These are phyloP conservation scores for Parochlus steinenii DNA, from an alignment of 2,888 invertebrate genomes.

Conservation along the genomic window DNA sequence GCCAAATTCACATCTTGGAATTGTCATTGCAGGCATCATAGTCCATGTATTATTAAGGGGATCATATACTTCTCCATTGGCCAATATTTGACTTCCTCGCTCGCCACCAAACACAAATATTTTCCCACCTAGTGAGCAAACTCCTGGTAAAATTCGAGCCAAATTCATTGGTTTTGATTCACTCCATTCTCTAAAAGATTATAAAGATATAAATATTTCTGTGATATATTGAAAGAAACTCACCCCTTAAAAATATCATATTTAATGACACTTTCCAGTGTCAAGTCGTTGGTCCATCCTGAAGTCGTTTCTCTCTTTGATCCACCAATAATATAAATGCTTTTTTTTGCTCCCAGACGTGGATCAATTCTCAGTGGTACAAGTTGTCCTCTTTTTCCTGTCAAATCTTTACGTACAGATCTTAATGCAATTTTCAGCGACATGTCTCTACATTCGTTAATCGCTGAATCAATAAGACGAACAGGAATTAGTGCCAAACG, in stretches of 20 bases:
- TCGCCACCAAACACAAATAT: slow-evolving; percentile 88
- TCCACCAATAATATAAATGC: slow-evolving; percentile 78
- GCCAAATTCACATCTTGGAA: slow-evolving; percentile 80
- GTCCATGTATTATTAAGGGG: slow-evolving; percentile 46
- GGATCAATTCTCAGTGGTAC: slow-evolving; percentile 63
- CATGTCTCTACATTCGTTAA: slow-evolving; percentile 61
- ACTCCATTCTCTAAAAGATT: slow-evolving; percentile 59
- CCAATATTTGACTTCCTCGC: slow-evolving; percentile 73
- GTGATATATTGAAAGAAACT: slow-evolving; percentile 2
- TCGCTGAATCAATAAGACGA: slow-evolving; percentile 57
- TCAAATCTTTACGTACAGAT: slow-evolving; percentile 61
- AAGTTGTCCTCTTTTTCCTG: slow-evolving; percentile 55
- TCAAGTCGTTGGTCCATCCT: slow-evolving; percentile 64
- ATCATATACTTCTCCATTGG: slow-evolving; percentile 73
- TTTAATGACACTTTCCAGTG: slow-evolving; percentile 67
- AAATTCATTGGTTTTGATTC: slow-evolving; percentile 66
- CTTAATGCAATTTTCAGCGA: slow-evolving; percentile 66
- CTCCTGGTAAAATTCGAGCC: slow-evolving; percentile 75
- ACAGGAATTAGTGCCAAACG: slow-evolving; percentile 70
- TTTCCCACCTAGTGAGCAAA: slow-evolving; percentile 64
- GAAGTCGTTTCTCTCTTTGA: slow-evolving; percentile 61
- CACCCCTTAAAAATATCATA: slow-evolving; percentile 42
- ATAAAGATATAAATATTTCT: not conserved
- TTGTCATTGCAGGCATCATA: slow-evolving; percentile 54
- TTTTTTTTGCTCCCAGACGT: slow-evolving; percentile 69